Percentiles rank a stretch among this genome's conserved stretches.
phyloP scores from a whole-genome alignment of 2,888 invertebrate species.

The Drosophila diplacantha region DNA sequence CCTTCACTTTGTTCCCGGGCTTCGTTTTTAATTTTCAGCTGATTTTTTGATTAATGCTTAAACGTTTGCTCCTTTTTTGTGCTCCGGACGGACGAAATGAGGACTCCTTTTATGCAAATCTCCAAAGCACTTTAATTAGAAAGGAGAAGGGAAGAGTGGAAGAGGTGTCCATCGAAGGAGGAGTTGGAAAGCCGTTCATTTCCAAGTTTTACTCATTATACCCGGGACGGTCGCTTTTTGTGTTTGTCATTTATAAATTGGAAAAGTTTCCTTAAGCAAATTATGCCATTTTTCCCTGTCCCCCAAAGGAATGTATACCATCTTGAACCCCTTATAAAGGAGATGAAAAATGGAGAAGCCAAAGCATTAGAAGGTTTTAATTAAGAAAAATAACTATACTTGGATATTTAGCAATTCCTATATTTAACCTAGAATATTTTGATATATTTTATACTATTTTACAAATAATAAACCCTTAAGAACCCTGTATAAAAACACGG shows the following conservation, averaged over 20 bases:
- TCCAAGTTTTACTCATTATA: constrained; percentile 60
- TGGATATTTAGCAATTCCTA: no score
- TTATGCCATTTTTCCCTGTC: constrained; percentile 55
- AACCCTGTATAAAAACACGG: neutral
- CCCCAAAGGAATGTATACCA: constrained; percentile 11
- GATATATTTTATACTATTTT: neutral
- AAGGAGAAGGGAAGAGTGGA: constrained; percentile 23
- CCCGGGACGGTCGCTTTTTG: constrained; percentile 52
- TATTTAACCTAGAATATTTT: neutral
- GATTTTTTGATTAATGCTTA: constrained; percentile 72
- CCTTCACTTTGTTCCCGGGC: constrained; percentile 30
- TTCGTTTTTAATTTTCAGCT: constrained; percentile 68
- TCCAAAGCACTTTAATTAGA: constrained; percentile 65
- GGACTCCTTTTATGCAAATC: constrained; percentile 60
- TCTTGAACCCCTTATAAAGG: constrained; percentile 20
- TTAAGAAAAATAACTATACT: neutral
- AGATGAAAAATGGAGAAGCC: neutral
- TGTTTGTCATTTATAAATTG: constrained; percentile 75
- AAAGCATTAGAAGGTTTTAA: neutral
- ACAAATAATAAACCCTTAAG: neutral
- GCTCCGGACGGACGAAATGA: constrained; percentile 3
- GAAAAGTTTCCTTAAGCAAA: constrained; percentile 73
- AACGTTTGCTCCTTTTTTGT: constrained; percentile 54
- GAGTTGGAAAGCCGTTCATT: constrained; percentile 55
- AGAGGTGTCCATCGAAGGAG: constrained; percentile 8